Evolutionary conservation across 2,888 invertebrate species (phyloP), one percentile per base, ranked within the genome.

Genomic region (Rhagophthalmus giganteus): DNA sequence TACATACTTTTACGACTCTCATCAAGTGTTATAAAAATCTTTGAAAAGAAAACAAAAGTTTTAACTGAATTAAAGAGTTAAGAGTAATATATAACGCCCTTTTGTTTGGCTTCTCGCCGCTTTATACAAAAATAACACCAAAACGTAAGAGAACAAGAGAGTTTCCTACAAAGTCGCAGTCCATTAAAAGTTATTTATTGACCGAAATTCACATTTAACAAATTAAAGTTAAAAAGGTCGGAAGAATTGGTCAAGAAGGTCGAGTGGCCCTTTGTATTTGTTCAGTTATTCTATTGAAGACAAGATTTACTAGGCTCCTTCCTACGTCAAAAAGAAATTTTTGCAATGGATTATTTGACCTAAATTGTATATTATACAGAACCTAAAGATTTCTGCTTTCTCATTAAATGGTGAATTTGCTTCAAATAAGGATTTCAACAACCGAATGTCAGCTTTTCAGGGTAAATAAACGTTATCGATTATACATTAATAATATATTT

Each of bases 151-250:
- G 51, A 51, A 40, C 51, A 44, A 38, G 42, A 38, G 42, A 37
- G 42, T 44, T 44, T 50, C 42, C 42, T 50, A 45, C 45, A 54
- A 56, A 52, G 48, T 54, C 42, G 50, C 37, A 46, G 53, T 53
- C 49, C 54, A 48, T 57, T 57, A 57, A 55, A 57, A 57, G 57
- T 57, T 57, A 57, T 57, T 57, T 57, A 57, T 55, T 41, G 57
- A 53, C 48, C 32, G 39, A 55, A 55, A 55, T 57, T 55, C 55
- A 49, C 55, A 57, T 57, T 57, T 57, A 55, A 55, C 57, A 55
- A 51, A 51, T 51, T 51, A 51, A 51, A 57, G 57, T 57, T 55
- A 55, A 57, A 57, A 58, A 58, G 55, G 58, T 58, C 58, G 58
- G 55, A 58, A 58, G 55, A 55, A 55, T 58, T 58, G 58, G 55